These are phyloP conservation scores for Tauraco erythrolophus DNA, from an alignment of 2,113 vertebrate genomes.

Conservation along the genomic window DNA sequence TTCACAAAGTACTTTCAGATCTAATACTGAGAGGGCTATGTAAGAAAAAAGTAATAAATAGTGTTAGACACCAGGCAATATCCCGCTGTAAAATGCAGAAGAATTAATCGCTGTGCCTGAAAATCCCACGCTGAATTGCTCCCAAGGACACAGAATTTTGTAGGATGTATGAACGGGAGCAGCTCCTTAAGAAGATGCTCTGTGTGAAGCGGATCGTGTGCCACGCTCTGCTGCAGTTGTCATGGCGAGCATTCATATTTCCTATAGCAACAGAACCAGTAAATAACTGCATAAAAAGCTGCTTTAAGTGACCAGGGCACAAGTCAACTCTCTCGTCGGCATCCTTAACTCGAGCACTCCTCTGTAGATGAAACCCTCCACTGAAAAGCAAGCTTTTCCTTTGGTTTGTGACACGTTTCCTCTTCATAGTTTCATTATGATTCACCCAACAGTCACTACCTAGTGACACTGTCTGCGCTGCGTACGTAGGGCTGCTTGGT, in stretches of 20 bases:
- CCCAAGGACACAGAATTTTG: not conserved
- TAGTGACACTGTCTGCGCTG: not conserved
- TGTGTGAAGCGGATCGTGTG: not conserved
- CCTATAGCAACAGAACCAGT: conserved; percentile 61
- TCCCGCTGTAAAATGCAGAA: not conserved
- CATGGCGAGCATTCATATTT: conserved; percentile 61
- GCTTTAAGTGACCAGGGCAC: conserved; percentile 7
- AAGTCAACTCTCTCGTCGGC: not conserved
- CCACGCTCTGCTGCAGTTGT: conserved; percentile 44
- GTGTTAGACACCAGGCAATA: not conserved
- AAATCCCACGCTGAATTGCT: not conserved
- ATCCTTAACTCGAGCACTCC: not conserved
- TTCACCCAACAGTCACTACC: not conserved
- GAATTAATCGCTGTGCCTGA: not conserved
- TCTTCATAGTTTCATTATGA: conserved; percentile 30
- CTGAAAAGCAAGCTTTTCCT: conserved; percentile 19
- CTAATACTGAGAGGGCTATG: not conserved
- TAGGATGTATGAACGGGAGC: not conserved
- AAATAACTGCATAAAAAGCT: conserved; percentile 39
- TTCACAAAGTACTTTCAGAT: not conserved
- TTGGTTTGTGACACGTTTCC: not conserved
- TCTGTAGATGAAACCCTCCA: not conserved
- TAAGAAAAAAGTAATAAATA: not conserved
- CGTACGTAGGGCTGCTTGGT: not conserved
- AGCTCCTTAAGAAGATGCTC: not conserved